A percentile compares a stretch with the other conserved stretches of the same genome.
Evolutionary conservation across 2,113 vertebrate species (phyloP).

Genomic region (Ceyx melanurus): DNA sequence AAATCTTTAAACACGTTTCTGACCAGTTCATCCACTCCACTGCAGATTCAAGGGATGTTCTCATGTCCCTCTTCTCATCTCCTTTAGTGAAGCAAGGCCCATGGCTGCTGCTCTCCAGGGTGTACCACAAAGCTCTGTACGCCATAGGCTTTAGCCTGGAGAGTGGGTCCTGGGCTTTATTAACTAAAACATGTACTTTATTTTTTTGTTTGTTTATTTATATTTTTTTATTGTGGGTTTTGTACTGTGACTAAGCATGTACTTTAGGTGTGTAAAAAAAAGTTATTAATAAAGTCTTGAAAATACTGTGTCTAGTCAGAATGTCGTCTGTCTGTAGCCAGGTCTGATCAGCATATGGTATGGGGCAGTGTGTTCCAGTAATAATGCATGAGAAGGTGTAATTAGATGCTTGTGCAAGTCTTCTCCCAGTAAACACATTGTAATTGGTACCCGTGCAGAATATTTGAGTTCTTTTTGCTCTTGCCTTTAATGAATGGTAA

Average conservation of each 20-base stretch:
- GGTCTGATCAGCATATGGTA: conserved; percentile 12
- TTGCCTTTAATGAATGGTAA: not conserved
- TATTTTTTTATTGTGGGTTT: not conserved
- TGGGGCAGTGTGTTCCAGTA: not conserved
- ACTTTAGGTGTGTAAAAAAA: not conserved
- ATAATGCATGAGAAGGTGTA: not conserved
- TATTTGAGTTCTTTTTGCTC: not conserved
- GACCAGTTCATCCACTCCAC: not conserved
- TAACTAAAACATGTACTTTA: not conserved
- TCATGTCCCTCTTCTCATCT: not conserved
- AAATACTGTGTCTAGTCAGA: conserved; percentile 40
- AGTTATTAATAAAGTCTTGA: conserved; percentile 48
- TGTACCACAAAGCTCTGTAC: not conserved
- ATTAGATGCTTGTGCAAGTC: conserved; percentile 33
- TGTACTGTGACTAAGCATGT: conserved; percentile 20
- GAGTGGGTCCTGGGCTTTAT: not conserved
- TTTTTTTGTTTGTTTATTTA: not conserved
- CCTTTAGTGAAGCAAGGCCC: not conserved
- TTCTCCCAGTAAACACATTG: conserved; percentile 8
- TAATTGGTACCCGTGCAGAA: conserved; percentile 6
- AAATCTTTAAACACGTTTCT: not conserved
- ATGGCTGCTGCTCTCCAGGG: not conserved
- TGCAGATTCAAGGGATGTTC: not conserved
- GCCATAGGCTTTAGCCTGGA: not conserved
- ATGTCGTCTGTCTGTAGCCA: conserved; percentile 37